A percentile compares a stretch with the other conserved stretches of the same genome.
These are phyloP conservation scores for Drosophila limbata DNA, from an alignment of 2,888 invertebrate genomes.

Conservation along the genomic window DNA sequence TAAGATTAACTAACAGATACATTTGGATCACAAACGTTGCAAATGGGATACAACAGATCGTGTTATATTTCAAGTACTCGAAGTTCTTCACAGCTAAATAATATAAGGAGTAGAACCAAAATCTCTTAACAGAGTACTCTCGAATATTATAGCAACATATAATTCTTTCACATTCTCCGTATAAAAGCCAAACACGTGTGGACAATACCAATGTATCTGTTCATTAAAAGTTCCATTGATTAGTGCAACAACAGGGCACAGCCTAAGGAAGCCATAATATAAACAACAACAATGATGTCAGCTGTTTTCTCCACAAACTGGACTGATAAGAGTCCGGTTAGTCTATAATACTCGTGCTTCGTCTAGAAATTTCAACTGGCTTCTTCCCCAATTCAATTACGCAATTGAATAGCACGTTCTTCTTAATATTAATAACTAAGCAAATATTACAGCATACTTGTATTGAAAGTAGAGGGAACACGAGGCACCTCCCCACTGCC, in stretches of 20 bases:
- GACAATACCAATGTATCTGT: not conserved
- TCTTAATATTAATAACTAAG: constrained; percentile 34
- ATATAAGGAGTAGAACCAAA: too few relatives aligned
- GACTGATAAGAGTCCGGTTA: constrained; percentile 40
- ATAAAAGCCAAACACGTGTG: too few relatives aligned
- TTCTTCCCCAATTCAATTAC: constrained; percentile 40
- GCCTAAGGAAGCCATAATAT: constrained; percentile 51
- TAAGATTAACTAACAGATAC: not conserved
- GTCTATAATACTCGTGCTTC: constrained; percentile 11
- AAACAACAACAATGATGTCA: constrained; percentile 35
- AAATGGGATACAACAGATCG: not conserved
- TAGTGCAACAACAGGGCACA: constrained; percentile 5
- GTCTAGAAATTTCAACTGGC: constrained; percentile 52
- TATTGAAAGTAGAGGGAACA: constrained; percentile 1
- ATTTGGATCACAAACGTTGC: not conserved
- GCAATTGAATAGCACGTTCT: constrained; percentile 49
- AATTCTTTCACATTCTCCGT: too few relatives aligned
- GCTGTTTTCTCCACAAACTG: constrained; percentile 16
- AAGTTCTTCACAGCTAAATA: too few relatives aligned
- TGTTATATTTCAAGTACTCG: too few relatives aligned
- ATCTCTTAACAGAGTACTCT: too few relatives aligned
- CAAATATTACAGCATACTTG: constrained; percentile 36
- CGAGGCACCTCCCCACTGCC: constrained; percentile 24
- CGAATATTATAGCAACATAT: too few relatives aligned
- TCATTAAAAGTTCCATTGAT: constrained; percentile 29